Evolutionary conservation across 1,140 invertebrate genomes (phyloP), one percentile per base, ranked within the genome.

Genomic region (Chrysoperla carnea): DNA sequence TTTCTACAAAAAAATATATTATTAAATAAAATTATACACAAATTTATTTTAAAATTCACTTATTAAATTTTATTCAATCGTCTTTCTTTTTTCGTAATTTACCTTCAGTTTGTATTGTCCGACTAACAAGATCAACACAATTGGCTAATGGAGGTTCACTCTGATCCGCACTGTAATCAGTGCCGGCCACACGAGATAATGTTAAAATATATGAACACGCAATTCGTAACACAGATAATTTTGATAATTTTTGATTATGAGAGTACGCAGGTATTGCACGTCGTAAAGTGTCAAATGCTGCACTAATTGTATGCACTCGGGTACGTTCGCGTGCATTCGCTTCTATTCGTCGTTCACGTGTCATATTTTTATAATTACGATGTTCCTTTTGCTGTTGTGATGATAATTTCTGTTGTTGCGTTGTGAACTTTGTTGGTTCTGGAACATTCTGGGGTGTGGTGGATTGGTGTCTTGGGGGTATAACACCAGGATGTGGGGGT

Each of bases 351-450:
- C 89, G 68, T 54, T 92, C 88, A 17, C 86, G 65, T 0, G 87
- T 93, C 88, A 93, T 92, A 55, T 91, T 93, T 56, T 94, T 93
- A 60, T 93, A 92, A 58, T 92, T 92, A 46, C 88, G 76, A 51
- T 87, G 82, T 40, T 84, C 74, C 23, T 70, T 61, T 8, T 67
- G 66, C 33, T 53, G 39, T 23, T 48, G 46, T 14, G 50, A 38
- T 14, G 40, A n/a, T 41, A 43, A 23, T 48, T 12, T 14, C 28
- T 50, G 44, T 41, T 50, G 44, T 41, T 31, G 36, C 9, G 46
- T 40, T 43, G 8, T 39, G 36, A 8, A 29, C 29, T 37, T 43
- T 42, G 41, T 29, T 44, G 36, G 11, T 46, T 44, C 50, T 17
- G 36, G 40, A 36, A 40, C 39, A 17, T 37, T 35, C 11, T 42